These are phyloP conservation scores for Aythya baeri DNA, from an alignment of 2,113 vertebrate species.

Conservation along the genomic window DNA sequence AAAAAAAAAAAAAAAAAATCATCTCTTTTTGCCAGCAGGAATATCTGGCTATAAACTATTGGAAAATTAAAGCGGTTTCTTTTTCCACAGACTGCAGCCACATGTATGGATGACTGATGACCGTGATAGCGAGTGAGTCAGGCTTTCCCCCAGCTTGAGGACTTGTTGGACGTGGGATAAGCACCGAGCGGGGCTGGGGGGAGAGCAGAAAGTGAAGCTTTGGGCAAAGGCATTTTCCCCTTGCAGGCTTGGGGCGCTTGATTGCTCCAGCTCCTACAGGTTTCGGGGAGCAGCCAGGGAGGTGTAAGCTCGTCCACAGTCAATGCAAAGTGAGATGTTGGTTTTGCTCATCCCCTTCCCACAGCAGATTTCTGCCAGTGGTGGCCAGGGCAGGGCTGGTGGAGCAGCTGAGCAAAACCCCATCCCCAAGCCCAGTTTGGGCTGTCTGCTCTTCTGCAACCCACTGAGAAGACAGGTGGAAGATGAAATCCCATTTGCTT, in stretches of 20 bases:
- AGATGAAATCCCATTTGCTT: background rate
- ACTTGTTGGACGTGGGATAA: background rate
- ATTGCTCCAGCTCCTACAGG: background rate
- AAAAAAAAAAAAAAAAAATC: background rate
- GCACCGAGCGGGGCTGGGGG: background rate
- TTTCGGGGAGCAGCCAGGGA: background rate
- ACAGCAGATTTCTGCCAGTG: background rate
- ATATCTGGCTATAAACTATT: conserved; percentile 13
- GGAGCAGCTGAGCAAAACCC: background rate
- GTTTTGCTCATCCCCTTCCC: background rate
- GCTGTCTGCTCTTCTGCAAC: background rate
- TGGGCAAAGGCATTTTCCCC: background rate
- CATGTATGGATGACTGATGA: conserved; percentile 30
- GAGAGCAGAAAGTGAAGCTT: background rate
- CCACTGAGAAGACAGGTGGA: background rate
- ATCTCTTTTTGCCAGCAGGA: background rate
- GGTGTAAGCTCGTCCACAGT: background rate
- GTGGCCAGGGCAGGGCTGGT: background rate
- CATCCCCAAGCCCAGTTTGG: background rate
- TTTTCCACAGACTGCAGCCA: conserved; percentile 37
- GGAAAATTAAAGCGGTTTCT: conserved; percentile 27
- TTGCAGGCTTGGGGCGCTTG: background rate
- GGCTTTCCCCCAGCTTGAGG: background rate
- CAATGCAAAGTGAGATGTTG: background rate
- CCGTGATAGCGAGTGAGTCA: conserved; percentile 28